Evolutionary conservation across 2,888 invertebrate genomes (phyloP), one percentile per base, ranked within the genome.

Genomic region (Steinernema carpocapsae): DNA sequence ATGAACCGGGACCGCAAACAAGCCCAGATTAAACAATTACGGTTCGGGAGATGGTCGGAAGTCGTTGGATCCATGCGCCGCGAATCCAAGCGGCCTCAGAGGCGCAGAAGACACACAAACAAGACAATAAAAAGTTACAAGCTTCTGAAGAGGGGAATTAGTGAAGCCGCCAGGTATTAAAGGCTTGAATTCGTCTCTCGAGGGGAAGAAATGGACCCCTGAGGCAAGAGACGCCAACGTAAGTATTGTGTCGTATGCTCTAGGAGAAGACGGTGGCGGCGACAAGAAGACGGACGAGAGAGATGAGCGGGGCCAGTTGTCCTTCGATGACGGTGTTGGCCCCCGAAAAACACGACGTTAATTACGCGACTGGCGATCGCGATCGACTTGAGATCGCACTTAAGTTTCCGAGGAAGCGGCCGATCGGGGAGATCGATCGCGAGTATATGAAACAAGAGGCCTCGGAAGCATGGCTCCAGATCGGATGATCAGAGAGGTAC

Each of bases 231-330:
- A 19, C 56, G 56, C 24, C 56, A 56, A 56, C 56, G 56, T 56
- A 56, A 56, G 26, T 56, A 56, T 56, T 56, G 22, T 56, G 56
- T 56, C 56, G n/a, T n/a, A n/a, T 56, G 56, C 26, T 56, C n/a
- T 22, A 6, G 26, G 56, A 56, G 56, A 22, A 56, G 56, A 19
- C 48, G 48, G 7, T 26, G 43, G 56, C 26, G 24, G 24, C 3
- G 56, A 56, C 22, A 14, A 43, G 43, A 14, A 43, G 43, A 14
- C 7, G 10, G 56, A 56, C 56, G 22, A 56, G 17, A 56, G 56
- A 26, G 56, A 43, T 26, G n/a, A n/a, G n/a, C n/a, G n/a, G n/a
- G 24, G 56, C 56, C 56, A 56, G 56, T 56, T 56, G 56, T 56
- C 56, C 56, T 56, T 56, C 56, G 56, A 26, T n/a, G n/a, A n/a